Evolutionary conservation across 2,888 invertebrate genomes (phyloP).

Genomic region (Clepsis dumicolana): DNA sequence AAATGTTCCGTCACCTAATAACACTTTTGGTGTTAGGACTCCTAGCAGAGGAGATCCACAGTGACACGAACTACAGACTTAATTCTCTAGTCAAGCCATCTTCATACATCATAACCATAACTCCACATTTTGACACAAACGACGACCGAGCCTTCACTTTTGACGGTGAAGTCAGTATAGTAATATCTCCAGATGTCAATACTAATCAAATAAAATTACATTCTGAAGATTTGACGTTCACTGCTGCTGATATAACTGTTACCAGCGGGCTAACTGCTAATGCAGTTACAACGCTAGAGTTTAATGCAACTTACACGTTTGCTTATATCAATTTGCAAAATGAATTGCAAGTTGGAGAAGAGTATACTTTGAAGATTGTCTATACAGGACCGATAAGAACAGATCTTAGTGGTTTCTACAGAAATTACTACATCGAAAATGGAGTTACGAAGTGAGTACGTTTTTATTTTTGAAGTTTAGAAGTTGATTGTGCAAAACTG

Average conservation of each 20-base stretch:
- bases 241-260: conserved; percentile 58
- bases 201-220: conserved; percentile 75
- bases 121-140: conserved; percentile 80
- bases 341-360: conserved; percentile 63
- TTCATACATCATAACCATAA: conserved; percentile 82
- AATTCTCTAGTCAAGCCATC: conserved; percentile 78
- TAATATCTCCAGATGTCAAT: conserved; percentile 57
- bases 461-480: not conserved
- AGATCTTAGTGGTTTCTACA: conserved; percentile 87
- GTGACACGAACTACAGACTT: conserved; percentile 72
- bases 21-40: conserved; percentile 55
- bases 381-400: conserved; percentile 85
- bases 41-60: conserved; percentile 52
- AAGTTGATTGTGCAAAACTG: too few relatives aligned
- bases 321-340: conserved; percentile 74
- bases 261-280: conserved; percentile 51
- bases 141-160: conserved; percentile 75
- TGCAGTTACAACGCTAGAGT: conserved; percentile 60
- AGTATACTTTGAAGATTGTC: conserved; percentile 79
- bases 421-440: conserved; percentile 83
- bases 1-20: conserved; percentile 58
- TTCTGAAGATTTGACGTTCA: conserved; percentile 68
- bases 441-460: conserved; percentile 82
- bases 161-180: conserved; percentile 78
- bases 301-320: conserved; percentile 76